Conservation (phyloP, 2,113 vertebrate genomes). For the Pungitius pungitius region DNA sequence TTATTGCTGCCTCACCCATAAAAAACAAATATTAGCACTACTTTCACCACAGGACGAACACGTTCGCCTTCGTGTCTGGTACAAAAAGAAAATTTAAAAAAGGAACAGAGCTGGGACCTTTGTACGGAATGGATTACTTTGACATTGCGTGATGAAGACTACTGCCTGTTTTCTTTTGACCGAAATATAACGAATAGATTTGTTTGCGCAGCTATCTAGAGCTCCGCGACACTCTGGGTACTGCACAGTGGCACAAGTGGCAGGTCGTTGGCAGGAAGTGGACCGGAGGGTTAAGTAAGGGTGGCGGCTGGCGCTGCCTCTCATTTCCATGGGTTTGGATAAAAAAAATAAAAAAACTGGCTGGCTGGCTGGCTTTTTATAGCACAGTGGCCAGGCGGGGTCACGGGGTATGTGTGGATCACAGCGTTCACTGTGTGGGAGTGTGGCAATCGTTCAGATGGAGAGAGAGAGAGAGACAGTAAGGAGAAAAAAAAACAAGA, state of each 20-base stretch:
- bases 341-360: too few species aligned
- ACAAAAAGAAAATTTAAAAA: neutral
- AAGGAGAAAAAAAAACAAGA: constrained; percentile 33
- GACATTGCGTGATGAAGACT: neutral
- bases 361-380: constrained; percentile 75
- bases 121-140: neutral
- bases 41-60: neutral
- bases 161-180: constrained; percentile 21
- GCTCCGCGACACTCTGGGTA: constrained; percentile 50
- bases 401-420: constrained; percentile 72
- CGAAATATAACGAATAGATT: constrained; percentile 4
- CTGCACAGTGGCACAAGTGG: constrained; percentile 46
- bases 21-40: neutral
- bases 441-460: constrained; percentile 53
- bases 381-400: constrained; percentile 71
- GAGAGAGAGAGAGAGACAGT: constrained; percentile 28
- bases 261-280: constrained; percentile 60
- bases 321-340: constrained; percentile 74
- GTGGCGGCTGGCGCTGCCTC: constrained; percentile 63
- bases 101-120: neutral
- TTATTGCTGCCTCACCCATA: neutral
- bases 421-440: constrained; percentile 68
- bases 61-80: neutral
- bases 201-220: constrained; percentile 47
- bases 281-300: constrained; percentile 60